A percentile compares a stretch with the other conserved stretches of the same genome.
Evolutionary conservation across 2,888 invertebrate genomes (phyloP).

Genomic region (Phortica magna): DNA sequence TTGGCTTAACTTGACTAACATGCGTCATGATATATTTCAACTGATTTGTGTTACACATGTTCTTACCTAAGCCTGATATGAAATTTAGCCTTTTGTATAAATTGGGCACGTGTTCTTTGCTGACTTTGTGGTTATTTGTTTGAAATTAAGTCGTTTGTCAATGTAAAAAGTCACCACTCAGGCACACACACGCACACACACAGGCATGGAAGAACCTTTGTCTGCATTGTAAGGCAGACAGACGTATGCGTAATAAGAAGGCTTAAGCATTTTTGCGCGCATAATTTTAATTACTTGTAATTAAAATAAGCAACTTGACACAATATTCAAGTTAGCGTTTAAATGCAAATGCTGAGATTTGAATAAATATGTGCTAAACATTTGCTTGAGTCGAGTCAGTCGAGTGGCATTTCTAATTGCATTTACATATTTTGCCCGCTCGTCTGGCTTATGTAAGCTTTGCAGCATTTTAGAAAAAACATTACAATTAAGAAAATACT

Average conservation of each 20-base stretch:
- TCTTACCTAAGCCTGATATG: not conserved
- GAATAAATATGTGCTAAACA: constrained; percentile 7
- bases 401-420: constrained; percentile 12
- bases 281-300: no score
- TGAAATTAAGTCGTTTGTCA: constrained; percentile 25
- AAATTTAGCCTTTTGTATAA: no score
- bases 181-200: no score
- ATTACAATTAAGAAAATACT: not conserved
- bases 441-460: not conserved
- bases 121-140: constrained; percentile 12
- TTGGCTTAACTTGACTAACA: not conserved
- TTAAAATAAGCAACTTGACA: no score
- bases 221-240: no score
- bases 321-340: no score
- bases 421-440: constrained; percentile 6
- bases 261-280: no score
- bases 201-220: no score
- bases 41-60: not conserved
- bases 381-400: not conserved
- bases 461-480: not conserved
- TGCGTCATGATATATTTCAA: not conserved
- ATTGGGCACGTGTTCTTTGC: not conserved
- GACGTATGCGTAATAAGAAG: no score
- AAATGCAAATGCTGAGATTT: not conserved
- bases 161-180: not conserved